Conservation (phyloP, 1,140 invertebrate genomes). For the Anastrepha obliqua region DNA sequence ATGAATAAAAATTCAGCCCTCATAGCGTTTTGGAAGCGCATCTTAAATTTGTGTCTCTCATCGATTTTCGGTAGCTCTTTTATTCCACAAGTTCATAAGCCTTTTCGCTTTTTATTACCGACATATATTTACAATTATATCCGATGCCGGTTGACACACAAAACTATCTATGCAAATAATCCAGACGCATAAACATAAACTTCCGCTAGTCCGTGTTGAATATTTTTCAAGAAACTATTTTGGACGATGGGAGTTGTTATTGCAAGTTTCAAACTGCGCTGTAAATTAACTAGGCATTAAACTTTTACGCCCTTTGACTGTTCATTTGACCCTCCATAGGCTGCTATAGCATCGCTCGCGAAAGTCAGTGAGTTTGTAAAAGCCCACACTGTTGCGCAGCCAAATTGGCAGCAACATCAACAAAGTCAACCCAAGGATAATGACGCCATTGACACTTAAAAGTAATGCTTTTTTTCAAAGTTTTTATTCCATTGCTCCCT, state of each 20-base stretch:
- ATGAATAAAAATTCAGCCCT: no score
- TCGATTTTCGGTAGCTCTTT: no score
- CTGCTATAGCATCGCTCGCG: neutral
- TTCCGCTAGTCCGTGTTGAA: neutral
- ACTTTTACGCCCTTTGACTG: neutral
- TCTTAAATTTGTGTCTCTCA: no score
- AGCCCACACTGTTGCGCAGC: neutral
- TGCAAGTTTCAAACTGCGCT: neutral
- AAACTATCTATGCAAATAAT: neutral
- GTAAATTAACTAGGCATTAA: neutral
- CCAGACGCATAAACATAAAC: neutral
- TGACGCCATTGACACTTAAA: constrained; percentile 24
- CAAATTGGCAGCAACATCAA: neutral
- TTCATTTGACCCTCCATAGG: neutral
- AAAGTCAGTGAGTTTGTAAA: neutral
- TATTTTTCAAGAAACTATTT: neutral
- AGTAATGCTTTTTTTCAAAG: neutral
- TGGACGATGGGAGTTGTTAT: neutral
- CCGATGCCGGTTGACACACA: neutral
- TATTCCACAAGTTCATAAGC: no score
- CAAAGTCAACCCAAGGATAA: constrained; percentile 7
- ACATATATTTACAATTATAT: neutral
- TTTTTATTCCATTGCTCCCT: neutral
- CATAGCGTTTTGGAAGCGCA: no score
- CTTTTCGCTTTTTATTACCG: no score